phyloP scores from a whole-genome alignment of 2,888 invertebrate genomes.

The Matsumyia berberina region DNA sequence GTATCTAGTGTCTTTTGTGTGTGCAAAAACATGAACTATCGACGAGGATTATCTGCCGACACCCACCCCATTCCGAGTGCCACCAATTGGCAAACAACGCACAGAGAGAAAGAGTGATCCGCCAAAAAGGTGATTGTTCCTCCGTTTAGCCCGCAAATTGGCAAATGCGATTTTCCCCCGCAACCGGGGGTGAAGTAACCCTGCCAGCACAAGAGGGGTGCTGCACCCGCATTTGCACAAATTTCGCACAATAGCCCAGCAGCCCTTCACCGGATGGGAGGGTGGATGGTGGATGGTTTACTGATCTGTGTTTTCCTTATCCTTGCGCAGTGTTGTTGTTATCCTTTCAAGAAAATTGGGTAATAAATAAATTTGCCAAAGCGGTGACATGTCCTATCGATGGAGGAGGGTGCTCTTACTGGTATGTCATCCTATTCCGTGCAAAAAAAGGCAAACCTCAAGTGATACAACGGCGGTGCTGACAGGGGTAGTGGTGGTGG shows the following conservation, averaged over 20 bases:
- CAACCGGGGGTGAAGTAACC: conserved; percentile 16
- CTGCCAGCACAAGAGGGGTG: conserved; percentile 53
- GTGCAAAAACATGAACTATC: conserved; percentile 74
- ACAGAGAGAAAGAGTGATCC: conserved; percentile 32
- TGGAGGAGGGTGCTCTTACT: conserved; percentile 49
- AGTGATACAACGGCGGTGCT: neutral
- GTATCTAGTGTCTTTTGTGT: conserved; percentile 56
- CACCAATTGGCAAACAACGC: conserved; percentile 65
- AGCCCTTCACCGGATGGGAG: conserved; percentile 8
- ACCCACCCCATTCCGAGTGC: conserved; percentile 54
- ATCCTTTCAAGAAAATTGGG: conserved; percentile 76
- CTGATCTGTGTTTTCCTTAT: conserved; percentile 64
- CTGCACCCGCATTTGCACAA: conserved; percentile 54
- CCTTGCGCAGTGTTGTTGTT: conserved; percentile 61
- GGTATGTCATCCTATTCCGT: conserved; percentile 54
- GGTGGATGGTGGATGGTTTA: conserved; percentile 40
- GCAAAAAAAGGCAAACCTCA: conserved; percentile 57
- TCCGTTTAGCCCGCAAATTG: conserved; percentile 76
- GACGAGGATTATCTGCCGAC: conserved; percentile 73
- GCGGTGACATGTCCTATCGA: conserved; percentile 69
- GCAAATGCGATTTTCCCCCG: conserved; percentile 67
- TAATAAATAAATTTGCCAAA: conserved; percentile 76
- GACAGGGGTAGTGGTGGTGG: neutral
- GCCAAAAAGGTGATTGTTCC: conserved; percentile 66
- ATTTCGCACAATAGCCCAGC: conserved; percentile 61